Evolutionary conservation across 2,113 vertebrate species (phyloP).

Genomic region (Dasyornis broadbenti): DNA sequence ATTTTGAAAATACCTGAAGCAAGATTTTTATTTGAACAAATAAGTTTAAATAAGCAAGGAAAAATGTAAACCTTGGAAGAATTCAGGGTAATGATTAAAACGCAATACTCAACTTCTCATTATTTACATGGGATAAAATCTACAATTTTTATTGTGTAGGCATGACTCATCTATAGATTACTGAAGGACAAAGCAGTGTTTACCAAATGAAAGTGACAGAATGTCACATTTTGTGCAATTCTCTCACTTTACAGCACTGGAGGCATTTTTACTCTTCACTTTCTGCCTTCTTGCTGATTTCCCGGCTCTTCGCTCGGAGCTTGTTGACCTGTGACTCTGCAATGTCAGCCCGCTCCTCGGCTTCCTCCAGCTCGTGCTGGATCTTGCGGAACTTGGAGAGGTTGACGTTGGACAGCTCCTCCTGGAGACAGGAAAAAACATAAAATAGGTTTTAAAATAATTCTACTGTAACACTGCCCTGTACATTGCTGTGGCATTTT

Average conservation of each 20-base stretch:
- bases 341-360: constrained; percentile 78
- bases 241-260: constrained; percentile 30
- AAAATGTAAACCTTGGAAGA: not conserved
- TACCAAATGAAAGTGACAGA: constrained; percentile 46
- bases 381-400: constrained; percentile 70
- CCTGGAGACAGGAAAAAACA: constrained; percentile 41
- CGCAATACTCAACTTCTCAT: not conserved
- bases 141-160: constrained; percentile 69
- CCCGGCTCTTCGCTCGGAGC: constrained; percentile 71
- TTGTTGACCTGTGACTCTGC: constrained; percentile 82
- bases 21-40: not conserved
- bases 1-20: not conserved
- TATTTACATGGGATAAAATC: constrained; percentile 41
- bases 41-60: not conserved
- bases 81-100: not conserved
- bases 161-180: not conserved
- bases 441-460: not conserved
- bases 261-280: constrained; percentile 70
- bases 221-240: constrained; percentile 70
- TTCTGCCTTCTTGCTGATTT: constrained; percentile 70
- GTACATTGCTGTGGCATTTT: not conserved
- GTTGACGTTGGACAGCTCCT: constrained; percentile 77
- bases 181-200: not conserved
- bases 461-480: not conserved
- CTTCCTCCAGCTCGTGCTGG: constrained; percentile 80